Base-by-base conservation (phyloP, 1,140 invertebrate genomes). In the Ceratina japonica region DNA sequence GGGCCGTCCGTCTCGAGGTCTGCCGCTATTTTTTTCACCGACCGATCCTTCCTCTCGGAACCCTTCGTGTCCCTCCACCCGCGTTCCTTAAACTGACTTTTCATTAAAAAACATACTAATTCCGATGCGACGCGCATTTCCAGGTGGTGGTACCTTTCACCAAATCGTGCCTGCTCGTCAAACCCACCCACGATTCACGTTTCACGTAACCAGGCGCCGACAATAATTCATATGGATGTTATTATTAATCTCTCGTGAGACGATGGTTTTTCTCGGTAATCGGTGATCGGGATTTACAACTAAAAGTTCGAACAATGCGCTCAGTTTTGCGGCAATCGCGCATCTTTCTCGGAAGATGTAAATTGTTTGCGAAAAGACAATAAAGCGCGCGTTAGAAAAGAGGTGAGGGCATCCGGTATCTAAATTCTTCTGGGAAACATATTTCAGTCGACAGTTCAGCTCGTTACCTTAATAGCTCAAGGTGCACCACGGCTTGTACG, bases 1-100 rank as follows among this genome's bases (percentile, higher is more conserved):
- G 73, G 66, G 49, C 20, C 54, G 54, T n/a, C 15, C 69, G 65
- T 62, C 71, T 73, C 82, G 79, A 74, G 82, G 75, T 59, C 72
- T 81, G 49, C 37, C 62, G 5, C 31, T 54, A 51, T 75, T 54
- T 58, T 64, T 10, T 31, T 31, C 4, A 4, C 31, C 61, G 59
- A 8, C 5, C 37, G 10, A 8, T 44, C 37, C 37, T 44, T 44
- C 37, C 37, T 44, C 37, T 44, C 37, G 37, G 10, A 44, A 44
- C 37, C 37, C 37, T 44, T 44, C 37, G 37, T 44, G 37, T 44
- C 37, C 37, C 37, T 44, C 37, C 37, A 44, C 5, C 37, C 37
- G n/a, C n/a, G 37, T 44, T 8, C 37, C 0, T 44, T 44, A 44
- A 44, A 44, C 10, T 10, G 3, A 44, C 10, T 44, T 44, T 44